phyloP scores from a whole-genome alignment of 2,888 invertebrate genomes.

The Yponomeuta sedellus region DNA sequence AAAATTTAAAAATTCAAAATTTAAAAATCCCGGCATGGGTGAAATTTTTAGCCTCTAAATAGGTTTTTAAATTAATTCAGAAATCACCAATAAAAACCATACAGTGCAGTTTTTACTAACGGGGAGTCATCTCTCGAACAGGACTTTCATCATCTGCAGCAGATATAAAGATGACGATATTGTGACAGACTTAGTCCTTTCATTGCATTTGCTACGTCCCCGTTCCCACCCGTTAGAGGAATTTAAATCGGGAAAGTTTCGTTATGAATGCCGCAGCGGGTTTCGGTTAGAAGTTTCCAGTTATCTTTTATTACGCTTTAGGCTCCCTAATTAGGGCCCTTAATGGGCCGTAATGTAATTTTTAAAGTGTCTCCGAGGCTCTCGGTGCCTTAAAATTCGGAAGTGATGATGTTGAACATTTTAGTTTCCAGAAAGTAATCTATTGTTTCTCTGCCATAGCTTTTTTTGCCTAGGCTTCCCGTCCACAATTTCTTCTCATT shows the following conservation, averaged over 20 bases:
- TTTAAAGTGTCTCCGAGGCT: slow-evolving; percentile 31
- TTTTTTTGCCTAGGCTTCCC: too few species aligned
- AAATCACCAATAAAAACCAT: too few species aligned
- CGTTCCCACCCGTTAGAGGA: slow-evolving; percentile 66
- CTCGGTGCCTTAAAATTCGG: not conserved
- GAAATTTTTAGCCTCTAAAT: too few species aligned
- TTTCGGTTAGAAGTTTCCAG: slow-evolving; percentile 56
- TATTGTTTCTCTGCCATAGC: not conserved
- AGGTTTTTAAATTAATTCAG: too few species aligned
- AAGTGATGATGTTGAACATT: slow-evolving; percentile 1
- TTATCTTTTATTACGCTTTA: slow-evolving; percentile 72
- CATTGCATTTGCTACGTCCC: not conserved
- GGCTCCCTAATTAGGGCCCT: slow-evolving; percentile 60
- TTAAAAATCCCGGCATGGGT: too few species aligned
- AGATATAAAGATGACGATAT: too few species aligned
- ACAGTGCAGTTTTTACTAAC: too few species aligned
- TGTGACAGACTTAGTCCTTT: not conserved
- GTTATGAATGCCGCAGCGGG: slow-evolving; percentile 59
- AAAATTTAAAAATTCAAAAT: too few species aligned
- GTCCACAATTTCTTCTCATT: too few species aligned
- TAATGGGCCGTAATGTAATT: slow-evolving; percentile 57
- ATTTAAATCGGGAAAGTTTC: slow-evolving; percentile 71
- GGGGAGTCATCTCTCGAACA: too few species aligned
- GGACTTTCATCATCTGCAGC: too few species aligned
- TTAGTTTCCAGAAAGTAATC: not conserved